Base-by-base conservation (phyloP, 2,113 vertebrate species). In the Ictalurus furcatus region DNA sequence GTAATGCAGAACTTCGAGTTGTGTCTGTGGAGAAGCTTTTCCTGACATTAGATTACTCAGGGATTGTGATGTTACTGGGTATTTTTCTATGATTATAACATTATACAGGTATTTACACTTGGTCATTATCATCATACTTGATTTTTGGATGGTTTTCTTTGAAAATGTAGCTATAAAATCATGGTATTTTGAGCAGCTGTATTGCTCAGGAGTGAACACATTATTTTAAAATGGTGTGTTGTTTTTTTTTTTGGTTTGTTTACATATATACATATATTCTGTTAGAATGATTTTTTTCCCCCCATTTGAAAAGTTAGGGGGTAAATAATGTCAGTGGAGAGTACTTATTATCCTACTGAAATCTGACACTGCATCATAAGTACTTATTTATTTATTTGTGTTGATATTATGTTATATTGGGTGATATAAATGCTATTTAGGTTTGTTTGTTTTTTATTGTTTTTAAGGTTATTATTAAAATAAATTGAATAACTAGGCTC, bases 61-160 rank as follows among this genome's bases (percentile, higher is more conserved):
- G 87, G 73, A 79, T 79, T 65, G 19, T 76, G n/a, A 85, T n/a
- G 54, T 52, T 78, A 40, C 76, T 90, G 40, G 44, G 17, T 65
- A 59, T 71, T 81, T 81, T 88, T 63, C 7, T 85, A 69, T 40
- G 23, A 74, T 79, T 89, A 67, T 21, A 30, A 25, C 9, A 28
- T 84, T 84, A 74, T 52, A 52, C 9, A 52, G 48, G 48, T 67
- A 37, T 88, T 83, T 73, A 61, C 12, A 25, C 0, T 44, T 74
- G 82, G 23, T 69, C 30, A 58, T 14, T 58, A 65, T 67, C 23
- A 17, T 73, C 23, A 73, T 84, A 76, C 76, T 88, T 82, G 9
- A 83, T 65, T 63, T 81, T 71, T 84, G 3, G 1, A 54, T 40
- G 63, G 78, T 73, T 63, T 69, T 17, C 54, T 67, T 5, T 84